Evolutionary conservation across 1,140 invertebrate species (phyloP).

Genomic region (Zaprionus ornatus): DNA sequence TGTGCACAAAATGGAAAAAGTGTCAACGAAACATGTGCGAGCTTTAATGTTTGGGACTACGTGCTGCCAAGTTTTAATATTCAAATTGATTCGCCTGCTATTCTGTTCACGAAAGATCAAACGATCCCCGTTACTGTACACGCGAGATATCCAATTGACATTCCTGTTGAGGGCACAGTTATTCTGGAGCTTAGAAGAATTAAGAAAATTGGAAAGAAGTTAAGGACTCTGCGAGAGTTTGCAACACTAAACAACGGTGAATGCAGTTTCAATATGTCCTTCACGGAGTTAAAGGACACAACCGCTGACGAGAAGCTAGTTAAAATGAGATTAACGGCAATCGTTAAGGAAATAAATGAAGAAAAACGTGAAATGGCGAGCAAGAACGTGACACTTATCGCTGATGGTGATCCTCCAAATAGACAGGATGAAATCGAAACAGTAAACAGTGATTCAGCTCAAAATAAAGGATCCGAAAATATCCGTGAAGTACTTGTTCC

Average conservation of each 20-base stretch:
- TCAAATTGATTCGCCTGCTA: neutral
- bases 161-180: neutral
- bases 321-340: neutral
- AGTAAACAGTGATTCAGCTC: neutral
- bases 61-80: neutral
- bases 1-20: slow-evolving; percentile 5
- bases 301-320: neutral
- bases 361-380: neutral
- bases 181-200: neutral
- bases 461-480: neutral
- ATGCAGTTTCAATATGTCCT: neutral
- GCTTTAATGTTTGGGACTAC: slow-evolving; percentile 14
- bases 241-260: neutral
- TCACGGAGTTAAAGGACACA: neutral
- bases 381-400: neutral
- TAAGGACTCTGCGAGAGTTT: neutral
- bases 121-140: neutral
- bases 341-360: neutral
- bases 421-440: neutral
- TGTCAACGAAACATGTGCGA: neutral
- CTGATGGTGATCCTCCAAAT: neutral
- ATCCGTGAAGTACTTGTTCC: neutral
- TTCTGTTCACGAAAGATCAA: neutral
- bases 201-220: neutral
- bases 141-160: neutral